Percentiles rank a stretch among this genome's conserved stretches.
These are phyloP conservation scores for Cacatua alba DNA, from an alignment of 2,113 vertebrate species.

Conservation along the genomic window DNA sequence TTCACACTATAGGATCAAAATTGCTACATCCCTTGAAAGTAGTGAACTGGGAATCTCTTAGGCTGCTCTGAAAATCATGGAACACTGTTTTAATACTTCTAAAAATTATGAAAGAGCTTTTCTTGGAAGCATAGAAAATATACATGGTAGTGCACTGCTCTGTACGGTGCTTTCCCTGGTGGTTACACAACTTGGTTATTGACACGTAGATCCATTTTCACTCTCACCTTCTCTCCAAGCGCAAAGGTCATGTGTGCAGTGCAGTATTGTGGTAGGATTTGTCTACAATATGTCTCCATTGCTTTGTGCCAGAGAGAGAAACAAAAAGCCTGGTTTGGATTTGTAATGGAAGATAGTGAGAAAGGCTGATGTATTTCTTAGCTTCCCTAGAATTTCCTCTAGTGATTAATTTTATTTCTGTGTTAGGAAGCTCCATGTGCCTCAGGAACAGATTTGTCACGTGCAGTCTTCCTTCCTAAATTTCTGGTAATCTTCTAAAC, in stretches of 20 bases:
- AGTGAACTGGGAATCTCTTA: background rate
- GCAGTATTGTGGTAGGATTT: background rate
- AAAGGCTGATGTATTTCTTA: background rate
- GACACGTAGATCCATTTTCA: background rate
- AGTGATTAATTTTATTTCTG: background rate
- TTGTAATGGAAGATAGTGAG: background rate
- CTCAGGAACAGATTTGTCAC: background rate
- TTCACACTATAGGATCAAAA: background rate
- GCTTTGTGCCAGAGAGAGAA: background rate
- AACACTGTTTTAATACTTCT: background rate
- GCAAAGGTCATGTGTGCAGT: background rate
- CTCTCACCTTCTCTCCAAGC: background rate
- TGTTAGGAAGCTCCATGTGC: background rate
- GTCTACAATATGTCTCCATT: background rate
- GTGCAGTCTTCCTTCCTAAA: background rate
- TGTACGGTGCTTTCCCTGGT: background rate
- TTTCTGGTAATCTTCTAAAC: background rate
- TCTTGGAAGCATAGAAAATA: background rate
- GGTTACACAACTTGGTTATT: background rate
- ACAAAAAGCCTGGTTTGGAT: background rate
- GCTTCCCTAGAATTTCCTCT: background rate
- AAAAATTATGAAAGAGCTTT: constrained; percentile 1
- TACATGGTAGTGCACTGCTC: background rate
- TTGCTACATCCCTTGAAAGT: background rate
- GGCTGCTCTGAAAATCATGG: background rate